Conservation (phyloP, 2,888 invertebrate genomes). For the Teinopalpus imperialis region DNA sequence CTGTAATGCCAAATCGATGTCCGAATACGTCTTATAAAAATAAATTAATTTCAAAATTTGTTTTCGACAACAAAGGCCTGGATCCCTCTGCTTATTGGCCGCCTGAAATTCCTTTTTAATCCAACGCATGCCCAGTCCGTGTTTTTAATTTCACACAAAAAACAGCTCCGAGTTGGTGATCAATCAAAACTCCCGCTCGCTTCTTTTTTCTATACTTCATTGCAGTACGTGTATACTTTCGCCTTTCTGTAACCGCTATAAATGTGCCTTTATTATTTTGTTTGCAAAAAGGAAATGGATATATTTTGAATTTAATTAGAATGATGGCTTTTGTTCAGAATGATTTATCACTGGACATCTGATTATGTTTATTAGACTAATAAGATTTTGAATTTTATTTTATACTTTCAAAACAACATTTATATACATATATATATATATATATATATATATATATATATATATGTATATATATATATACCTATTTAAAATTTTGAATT, state of each 20-base stretch:
- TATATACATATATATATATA: too few species aligned
- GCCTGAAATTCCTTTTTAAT: conserved; percentile 74
- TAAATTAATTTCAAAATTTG: conserved; percentile 64
- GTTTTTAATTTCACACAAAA: conserved; percentile 81
- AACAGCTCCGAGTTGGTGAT: conserved; percentile 74
- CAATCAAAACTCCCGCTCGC: conserved; percentile 75
- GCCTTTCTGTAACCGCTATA: conserved; percentile 72
- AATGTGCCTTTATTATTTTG: conserved; percentile 70
- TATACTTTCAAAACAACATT: too few species aligned
- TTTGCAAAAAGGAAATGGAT: conserved; percentile 74
- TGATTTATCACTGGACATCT: conserved; percentile 37
- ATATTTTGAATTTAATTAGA: conserved; percentile 71
- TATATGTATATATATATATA: too few species aligned
- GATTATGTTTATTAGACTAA: conserved; percentile 20
- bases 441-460: too few species aligned
- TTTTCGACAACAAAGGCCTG: conserved; percentile 58
- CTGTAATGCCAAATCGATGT: conserved; percentile 59
- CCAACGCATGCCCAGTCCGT: conserved; percentile 72
- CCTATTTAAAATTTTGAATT: too few species aligned
- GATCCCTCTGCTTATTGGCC: conserved; percentile 58
- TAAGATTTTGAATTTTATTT: conserved; percentile 11
- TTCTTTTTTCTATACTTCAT: conserved; percentile 71
- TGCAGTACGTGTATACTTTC: conserved; percentile 70
- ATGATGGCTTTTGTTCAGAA: conserved; percentile 58
- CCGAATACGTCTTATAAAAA: conserved; percentile 48